These are phyloP conservation scores for Pithys albifrons DNA, from an alignment of 2,113 vertebrate species.

Conservation along the genomic window DNA sequence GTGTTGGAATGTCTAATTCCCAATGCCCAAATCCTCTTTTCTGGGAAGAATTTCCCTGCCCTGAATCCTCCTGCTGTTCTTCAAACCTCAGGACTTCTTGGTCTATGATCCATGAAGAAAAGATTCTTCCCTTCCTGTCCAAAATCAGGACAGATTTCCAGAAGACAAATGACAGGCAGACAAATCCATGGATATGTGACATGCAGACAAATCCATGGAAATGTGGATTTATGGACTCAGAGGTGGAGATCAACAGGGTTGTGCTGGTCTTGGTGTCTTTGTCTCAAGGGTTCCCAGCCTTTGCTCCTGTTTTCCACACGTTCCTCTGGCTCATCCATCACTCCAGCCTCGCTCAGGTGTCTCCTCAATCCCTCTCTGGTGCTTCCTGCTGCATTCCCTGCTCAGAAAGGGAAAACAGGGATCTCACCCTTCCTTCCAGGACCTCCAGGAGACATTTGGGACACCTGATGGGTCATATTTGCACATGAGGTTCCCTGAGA, in stretches of 20 bases:
- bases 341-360: background rate
- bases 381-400: background rate
- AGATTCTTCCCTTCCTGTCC: too few relatives aligned
- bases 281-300: background rate
- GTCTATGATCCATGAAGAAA: too few relatives aligned
- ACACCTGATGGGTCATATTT: background rate
- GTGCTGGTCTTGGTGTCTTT: background rate
- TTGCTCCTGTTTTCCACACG: background rate
- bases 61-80: too few relatives aligned
- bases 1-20: too few relatives aligned
- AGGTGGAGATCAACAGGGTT: background rate
- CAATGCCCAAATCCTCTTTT: too few relatives aligned
- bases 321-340: background rate
- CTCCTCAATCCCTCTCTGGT: background rate
- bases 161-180: too few relatives aligned
- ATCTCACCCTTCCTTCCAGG: background rate
- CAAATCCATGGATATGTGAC: too few relatives aligned
- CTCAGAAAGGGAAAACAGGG: background rate
- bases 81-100: too few relatives aligned
- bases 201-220: too few relatives aligned
- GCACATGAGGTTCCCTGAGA: background rate
- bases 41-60: too few relatives aligned
- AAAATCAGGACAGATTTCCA: too few relatives aligned
- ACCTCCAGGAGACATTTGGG: background rate
- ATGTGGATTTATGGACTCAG: background rate